Conservation (phyloP, 2,797 vertebrate genomes). For the Sebastes aleutianus region DNA sequence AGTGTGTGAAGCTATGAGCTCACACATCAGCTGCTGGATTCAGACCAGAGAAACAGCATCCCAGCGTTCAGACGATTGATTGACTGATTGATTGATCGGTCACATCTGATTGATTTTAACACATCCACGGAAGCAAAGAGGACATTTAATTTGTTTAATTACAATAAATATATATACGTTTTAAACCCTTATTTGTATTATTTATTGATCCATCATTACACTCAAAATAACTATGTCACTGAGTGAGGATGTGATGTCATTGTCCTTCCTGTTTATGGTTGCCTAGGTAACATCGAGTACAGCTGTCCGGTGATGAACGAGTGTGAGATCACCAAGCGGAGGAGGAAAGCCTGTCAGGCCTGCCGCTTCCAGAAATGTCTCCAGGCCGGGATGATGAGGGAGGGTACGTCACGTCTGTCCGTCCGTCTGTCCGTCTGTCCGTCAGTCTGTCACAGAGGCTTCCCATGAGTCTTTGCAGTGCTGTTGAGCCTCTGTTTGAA, state of each 20-base stretch:
- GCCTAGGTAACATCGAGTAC: constrained; percentile 83
- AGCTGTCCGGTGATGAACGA: constrained; percentile 79
- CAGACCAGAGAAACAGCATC: neutral
- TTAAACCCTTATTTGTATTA: too few species aligned
- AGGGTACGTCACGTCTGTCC: constrained; percentile 64
- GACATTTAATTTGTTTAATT: too few species aligned
- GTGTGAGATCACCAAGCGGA: constrained; percentile 83
- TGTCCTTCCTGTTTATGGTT: constrained; percentile 28
- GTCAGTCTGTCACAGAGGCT: neutral
- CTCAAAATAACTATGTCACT: neutral
- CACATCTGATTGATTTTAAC: too few species aligned
- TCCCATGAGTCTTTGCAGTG: constrained; percentile 1
- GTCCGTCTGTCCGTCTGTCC: neutral
- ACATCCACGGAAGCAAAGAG: too few species aligned
- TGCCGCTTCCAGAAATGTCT: constrained; percentile 85
- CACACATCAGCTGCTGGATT: neutral
- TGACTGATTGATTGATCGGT: too few species aligned
- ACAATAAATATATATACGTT: too few species aligned
- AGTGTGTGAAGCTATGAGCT: constrained; percentile 62
- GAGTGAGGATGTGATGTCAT: neutral
- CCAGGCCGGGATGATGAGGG: constrained; percentile 83
- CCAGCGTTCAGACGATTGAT: too few species aligned
- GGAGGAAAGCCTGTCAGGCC: constrained; percentile 84
- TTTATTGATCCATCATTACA: too few species aligned
- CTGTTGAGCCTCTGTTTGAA: neutral